Evolutionary conservation across 2,113 vertebrate genomes (phyloP).

Genomic region (Hassar affinis): DNA sequence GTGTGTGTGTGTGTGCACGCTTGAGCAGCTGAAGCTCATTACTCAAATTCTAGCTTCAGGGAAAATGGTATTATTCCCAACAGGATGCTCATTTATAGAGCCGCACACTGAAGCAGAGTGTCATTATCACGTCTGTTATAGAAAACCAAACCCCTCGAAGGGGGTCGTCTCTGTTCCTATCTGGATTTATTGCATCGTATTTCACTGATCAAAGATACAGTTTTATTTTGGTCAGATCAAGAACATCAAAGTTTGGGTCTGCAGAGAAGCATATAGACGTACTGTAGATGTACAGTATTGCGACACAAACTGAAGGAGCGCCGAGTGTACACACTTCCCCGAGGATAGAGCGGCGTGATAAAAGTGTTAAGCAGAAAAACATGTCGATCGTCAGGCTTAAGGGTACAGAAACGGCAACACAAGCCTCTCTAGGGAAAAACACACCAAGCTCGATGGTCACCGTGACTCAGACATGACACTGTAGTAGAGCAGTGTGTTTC

Average conservation of each 20-base stretch:
- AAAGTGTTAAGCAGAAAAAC: background rate
- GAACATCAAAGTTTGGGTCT: background rate
- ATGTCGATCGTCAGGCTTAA: conserved; percentile 20
- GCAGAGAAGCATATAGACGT: background rate
- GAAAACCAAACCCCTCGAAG: background rate
- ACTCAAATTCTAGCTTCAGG: conserved; percentile 24
- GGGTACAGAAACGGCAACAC: background rate
- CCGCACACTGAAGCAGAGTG: background rate
- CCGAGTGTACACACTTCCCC: background rate
- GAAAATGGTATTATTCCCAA: conserved; percentile 3
- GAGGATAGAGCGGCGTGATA: background rate
- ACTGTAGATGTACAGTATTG: background rate
- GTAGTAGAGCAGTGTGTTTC: background rate
- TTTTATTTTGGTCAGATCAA: background rate
- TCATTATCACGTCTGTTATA: background rate
- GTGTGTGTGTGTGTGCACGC: conserved; percentile 6
- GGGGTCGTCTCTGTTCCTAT: background rate
- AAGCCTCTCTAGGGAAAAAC: background rate
- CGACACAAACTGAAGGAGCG: background rate
- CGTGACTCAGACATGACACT: background rate
- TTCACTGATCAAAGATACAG: background rate
- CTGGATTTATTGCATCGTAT: background rate
- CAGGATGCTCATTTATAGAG: conserved; percentile 3
- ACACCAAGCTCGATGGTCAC: background rate
- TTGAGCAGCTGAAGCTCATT: conserved; percentile 26